phyloP scores from a whole-genome alignment of 2,113 vertebrate genomes.

The Leucopsar rothschildi region DNA sequence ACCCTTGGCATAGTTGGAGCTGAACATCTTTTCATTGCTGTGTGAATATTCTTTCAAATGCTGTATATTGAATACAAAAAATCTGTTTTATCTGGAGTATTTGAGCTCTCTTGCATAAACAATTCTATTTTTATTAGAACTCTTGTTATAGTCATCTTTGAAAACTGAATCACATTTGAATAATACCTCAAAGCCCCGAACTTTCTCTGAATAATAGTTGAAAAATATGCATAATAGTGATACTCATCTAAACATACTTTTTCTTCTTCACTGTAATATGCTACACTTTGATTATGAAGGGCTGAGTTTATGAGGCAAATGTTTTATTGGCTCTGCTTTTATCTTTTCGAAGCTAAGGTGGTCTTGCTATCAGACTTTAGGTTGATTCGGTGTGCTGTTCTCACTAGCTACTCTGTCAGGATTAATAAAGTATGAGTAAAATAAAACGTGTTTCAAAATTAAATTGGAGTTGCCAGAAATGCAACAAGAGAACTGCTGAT shows the following conservation, averaged over 20 bases:
- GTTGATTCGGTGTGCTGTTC: background rate
- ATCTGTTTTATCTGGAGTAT: background rate
- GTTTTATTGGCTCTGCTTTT: background rate
- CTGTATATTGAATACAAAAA: background rate
- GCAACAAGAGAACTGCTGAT: conserved; percentile 24
- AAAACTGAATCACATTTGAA: background rate
- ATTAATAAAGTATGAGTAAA: conserved; percentile 17
- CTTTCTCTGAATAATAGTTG: background rate
- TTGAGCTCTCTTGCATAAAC: background rate
- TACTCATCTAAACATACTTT: background rate
- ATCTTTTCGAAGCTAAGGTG: background rate
- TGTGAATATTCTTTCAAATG: background rate
- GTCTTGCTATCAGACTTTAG: background rate
- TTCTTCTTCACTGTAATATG: background rate
- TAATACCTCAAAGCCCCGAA: background rate
- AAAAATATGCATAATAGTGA: background rate
- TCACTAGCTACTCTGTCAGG: background rate
- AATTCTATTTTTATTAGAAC: background rate
- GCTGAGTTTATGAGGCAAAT: background rate
- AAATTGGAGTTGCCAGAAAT: background rate
- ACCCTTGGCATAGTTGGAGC: background rate
- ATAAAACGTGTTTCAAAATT: background rate
- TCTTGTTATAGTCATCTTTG: background rate
- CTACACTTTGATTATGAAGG: background rate
- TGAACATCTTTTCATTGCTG: background rate